These are phyloP conservation scores for Stenodera caucasica DNA, from an alignment of 2,888 invertebrate genomes.

Conservation along the genomic window DNA sequence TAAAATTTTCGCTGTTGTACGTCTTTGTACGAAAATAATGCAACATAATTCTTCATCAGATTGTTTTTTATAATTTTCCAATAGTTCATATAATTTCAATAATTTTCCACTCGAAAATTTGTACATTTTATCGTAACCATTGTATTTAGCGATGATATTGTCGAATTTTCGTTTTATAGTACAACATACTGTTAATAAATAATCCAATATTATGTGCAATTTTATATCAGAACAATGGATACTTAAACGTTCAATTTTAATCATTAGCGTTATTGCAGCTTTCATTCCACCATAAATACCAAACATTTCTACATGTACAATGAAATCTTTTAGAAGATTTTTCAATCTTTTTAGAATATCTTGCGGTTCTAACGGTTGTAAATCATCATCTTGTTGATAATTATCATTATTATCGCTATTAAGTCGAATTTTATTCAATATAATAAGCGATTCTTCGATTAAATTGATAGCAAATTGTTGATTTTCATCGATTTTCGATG, in stretches of 20 bases:
- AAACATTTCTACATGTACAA: slow-evolving; percentile 57
- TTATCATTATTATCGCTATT: slow-evolving; percentile 28
- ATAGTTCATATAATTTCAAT: slow-evolving; percentile 61
- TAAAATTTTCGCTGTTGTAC: slow-evolving; percentile 76
- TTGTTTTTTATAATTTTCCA: slow-evolving; percentile 61
- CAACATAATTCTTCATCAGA: slow-evolving; percentile 62
- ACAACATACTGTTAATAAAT: slow-evolving; percentile 52
- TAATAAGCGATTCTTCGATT: slow-evolving; percentile 34
- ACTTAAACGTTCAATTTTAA: slow-evolving; percentile 64
- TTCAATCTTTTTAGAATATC: slow-evolving; percentile 40
- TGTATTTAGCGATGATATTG: slow-evolving; percentile 55
- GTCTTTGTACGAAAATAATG: slow-evolving; percentile 72
- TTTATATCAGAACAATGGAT: slow-evolving; percentile 36
- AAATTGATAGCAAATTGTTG: slow-evolving; percentile 28
- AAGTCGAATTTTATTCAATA: too few species aligned
- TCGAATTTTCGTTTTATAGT: slow-evolving; percentile 60
- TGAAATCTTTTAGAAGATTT: slow-evolving; percentile 44
- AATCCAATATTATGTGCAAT: slow-evolving; percentile 42
- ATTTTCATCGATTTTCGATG: slow-evolving; percentile 8
- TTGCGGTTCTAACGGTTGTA: slow-evolving; percentile 42
- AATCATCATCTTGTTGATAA: slow-evolving; percentile 20
- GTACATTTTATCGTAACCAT: slow-evolving; percentile 58
- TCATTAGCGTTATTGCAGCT: slow-evolving; percentile 62
- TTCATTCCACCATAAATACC: slow-evolving; percentile 64
- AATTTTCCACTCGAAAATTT: slow-evolving; percentile 69